These are phyloP conservation scores for Pristis pectinata DNA, from an alignment of 2,797 vertebrate genomes.

Conservation along the genomic window DNA sequence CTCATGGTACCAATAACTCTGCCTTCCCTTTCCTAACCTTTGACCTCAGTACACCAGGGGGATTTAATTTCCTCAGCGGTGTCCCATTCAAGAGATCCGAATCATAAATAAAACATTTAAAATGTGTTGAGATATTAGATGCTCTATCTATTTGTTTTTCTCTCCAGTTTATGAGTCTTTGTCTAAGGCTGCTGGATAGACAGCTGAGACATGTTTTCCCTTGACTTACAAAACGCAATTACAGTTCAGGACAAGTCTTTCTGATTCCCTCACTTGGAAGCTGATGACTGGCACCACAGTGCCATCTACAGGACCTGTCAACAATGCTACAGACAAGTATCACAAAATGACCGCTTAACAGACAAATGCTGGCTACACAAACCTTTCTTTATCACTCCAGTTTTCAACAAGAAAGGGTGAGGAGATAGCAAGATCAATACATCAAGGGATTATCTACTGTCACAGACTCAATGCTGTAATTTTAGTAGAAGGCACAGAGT, in stretches of 20 bases:
- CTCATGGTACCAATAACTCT: background rate
- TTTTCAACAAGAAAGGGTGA: background rate
- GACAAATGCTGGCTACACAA: no score
- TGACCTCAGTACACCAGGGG: background rate
- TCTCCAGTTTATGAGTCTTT: slow-evolving; percentile 27
- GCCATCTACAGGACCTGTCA: slow-evolving; percentile 13
- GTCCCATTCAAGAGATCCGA: background rate
- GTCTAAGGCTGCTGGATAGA: slow-evolving; percentile 2
- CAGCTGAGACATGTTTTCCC: slow-evolving; percentile 30
- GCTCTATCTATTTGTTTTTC: slow-evolving; percentile 26
- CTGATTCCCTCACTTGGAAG: no score
- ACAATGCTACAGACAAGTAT: no score
- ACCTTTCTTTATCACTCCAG: background rate
- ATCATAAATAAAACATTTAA: slow-evolving; percentile 21
- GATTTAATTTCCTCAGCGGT: background rate
- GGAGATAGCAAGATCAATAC: background rate
- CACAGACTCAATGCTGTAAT: background rate
- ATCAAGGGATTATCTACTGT: background rate
- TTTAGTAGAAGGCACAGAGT: no score
- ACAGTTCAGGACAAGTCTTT: background rate
- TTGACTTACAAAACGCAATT: slow-evolving; percentile 34
- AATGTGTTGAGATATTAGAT: slow-evolving; percentile 13
- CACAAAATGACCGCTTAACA: background rate
- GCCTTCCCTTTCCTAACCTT: background rate
- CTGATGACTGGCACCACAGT: background rate